These are phyloP conservation scores for Alethe diademata DNA, from an alignment of 2,113 vertebrate species.

Conservation along the genomic window DNA sequence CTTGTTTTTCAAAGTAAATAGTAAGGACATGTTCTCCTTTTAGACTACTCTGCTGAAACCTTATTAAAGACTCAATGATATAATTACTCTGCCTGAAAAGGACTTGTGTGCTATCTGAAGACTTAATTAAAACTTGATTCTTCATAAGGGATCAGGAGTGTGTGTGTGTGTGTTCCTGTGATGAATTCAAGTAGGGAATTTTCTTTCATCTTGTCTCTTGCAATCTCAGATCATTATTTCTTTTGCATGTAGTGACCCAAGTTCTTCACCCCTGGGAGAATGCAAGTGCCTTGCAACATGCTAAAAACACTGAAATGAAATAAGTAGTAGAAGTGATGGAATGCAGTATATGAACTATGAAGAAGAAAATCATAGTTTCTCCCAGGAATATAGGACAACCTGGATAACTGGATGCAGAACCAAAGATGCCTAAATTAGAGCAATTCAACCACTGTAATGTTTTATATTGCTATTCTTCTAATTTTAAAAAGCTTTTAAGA, in stretches of 20 bases:
- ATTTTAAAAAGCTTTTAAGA: neutral
- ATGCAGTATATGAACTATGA: neutral
- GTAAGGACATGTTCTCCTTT: neutral
- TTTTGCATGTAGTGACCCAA: neutral
- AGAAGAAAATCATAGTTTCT: neutral
- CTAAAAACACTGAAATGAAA: neutral
- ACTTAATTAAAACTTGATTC: neutral
- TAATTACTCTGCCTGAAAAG: neutral
- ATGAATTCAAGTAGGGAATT: neutral
- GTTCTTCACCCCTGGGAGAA: neutral
- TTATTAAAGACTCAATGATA: neutral
- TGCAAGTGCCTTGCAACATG: neutral
- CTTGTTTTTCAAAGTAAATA: neutral
- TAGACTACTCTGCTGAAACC: neutral
- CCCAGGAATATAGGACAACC: neutral
- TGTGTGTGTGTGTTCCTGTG: neutral
- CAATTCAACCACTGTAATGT: neutral
- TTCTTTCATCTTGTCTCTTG: neutral
- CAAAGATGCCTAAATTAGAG: neutral
- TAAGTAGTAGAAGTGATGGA: neutral
- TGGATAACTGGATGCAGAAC: neutral
- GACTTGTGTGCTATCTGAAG: neutral
- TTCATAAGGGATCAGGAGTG: neutral
- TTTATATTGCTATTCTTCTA: neutral
- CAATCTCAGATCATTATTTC: neutral